Conservation (phyloP, 23 tunicate species). For the Clavelina lepadiformis region DNA sequence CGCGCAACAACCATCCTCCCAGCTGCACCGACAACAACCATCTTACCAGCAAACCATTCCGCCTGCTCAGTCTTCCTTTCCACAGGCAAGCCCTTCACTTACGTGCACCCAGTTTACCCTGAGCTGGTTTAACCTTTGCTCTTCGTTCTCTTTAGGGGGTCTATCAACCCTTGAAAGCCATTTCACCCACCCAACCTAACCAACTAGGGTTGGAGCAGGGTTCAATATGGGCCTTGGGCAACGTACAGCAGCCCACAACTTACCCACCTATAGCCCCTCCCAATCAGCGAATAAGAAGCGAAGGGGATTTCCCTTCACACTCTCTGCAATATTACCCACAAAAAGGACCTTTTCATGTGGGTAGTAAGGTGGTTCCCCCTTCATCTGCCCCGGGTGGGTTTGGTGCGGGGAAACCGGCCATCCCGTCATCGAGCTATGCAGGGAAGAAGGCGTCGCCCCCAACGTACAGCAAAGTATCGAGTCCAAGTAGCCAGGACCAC, state of each 20-base stretch:
- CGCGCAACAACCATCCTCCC: conserved; percentile 34
- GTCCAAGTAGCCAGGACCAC: conserved; percentile 23
- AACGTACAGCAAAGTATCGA: conserved; percentile 39
- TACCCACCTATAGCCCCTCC: conserved; percentile 66
- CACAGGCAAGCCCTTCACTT: conserved; percentile 24
- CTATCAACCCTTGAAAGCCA: conserved; percentile 17
- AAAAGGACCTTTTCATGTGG: background rate
- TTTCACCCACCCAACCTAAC: conserved; percentile 28
- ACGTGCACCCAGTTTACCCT: background rate
- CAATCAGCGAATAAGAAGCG: conserved; percentile 27
- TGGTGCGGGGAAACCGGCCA: conserved; percentile 28
- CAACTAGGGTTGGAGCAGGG: conserved; percentile 30
- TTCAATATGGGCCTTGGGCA: conserved; percentile 11
- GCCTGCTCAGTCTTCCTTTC: conserved; percentile 19
- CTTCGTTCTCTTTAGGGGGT: background rate
- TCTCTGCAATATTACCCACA: conserved; percentile 28
- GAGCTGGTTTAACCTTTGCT: background rate
- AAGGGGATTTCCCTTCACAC: conserved; percentile 5
- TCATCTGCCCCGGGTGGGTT: conserved; percentile 20
- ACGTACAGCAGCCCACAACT: conserved; percentile 7
- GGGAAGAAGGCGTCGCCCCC: conserved; percentile 52
- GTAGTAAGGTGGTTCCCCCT: conserved; percentile 37
- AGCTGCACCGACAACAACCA: conserved; percentile 50
- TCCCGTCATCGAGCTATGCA: conserved; percentile 33
- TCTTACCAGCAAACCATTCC: conserved; percentile 47